Evolutionary conservation across 2,888 invertebrate genomes (phyloP), one percentile per base, ranked within the genome.

Genomic region (Endotricha flammealis): DNA sequence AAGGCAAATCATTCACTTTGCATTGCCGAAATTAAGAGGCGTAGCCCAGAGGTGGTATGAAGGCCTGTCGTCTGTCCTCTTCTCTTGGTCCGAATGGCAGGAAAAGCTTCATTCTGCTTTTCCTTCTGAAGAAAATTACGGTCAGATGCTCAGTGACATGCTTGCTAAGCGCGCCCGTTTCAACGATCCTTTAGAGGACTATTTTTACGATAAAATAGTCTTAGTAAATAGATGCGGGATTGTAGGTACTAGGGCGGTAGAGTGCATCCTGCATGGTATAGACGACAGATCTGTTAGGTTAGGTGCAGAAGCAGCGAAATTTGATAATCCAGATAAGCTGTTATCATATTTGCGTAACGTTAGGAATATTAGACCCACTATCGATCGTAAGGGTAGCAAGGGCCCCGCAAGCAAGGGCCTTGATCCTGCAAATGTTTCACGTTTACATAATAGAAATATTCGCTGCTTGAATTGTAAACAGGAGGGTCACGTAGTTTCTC

Each of bases 21-120:
- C 41, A 3, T 22, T 44, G 10, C 41, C 41, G 5, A 44, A 44
- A 30, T 32, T 44, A 35, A 14, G 23, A 2, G 41, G 44, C 1
- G 10, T 39, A 6, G 44, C 44, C 0, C 34, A 36, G 14, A 8
- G 35, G 2, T 44, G 44, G 44, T 44, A 41, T 11, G 39, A 41
- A 11, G 32, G 39, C 10, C 12, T 40, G 5, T 23, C 37, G 12
- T 31, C 48, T 0, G 34, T 41, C 6, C 29, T 41, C 17, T 41
- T 36, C 3, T 37, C 25, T 6, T 47, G 47, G 47, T 2, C 11
- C 9, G 12, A 28, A 12, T 28, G 27, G 12, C 27, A 28, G 12
- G 2, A 2, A 2, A 28, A 11, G 4, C 10, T 28, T 3, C 8
- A 9, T 2, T 10, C 27, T 1, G 12, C 27, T 1, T 28, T 28